Conservation (phyloP, 2,113 vertebrate species). For the Mus pahari region DNA sequence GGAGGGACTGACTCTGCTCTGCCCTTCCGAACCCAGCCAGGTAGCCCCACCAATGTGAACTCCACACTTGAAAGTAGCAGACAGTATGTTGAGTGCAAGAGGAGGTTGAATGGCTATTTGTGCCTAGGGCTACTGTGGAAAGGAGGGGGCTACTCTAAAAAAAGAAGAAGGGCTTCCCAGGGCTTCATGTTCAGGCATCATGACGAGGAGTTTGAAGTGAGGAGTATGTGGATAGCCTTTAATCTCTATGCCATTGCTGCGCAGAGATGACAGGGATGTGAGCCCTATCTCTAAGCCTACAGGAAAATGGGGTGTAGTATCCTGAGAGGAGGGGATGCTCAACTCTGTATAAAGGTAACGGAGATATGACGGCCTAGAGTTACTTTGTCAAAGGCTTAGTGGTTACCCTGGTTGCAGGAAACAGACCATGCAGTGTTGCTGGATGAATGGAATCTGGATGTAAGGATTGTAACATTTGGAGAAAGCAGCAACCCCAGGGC, state of each 20-base stretch:
- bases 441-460: not conserved
- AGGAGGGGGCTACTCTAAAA: not conserved
- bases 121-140: not conserved
- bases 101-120: not conserved
- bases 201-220: not conserved
- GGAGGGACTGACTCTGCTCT: not conserved
- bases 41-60: accelerated
- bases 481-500: not conserved
- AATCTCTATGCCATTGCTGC: not conserved
- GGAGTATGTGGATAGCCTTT: not conserved
- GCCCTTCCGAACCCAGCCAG: not conserved
- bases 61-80: not conserved
- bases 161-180: not conserved
- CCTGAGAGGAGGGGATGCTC: accelerated
- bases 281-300: not conserved
- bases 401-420: not conserved
- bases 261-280: not conserved
- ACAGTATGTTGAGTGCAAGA: not conserved
- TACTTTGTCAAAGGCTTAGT: not conserved
- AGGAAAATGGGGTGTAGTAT: not conserved
- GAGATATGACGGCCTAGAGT: not conserved
- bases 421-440: not conserved
- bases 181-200: not conserved
- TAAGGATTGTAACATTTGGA: not conserved
- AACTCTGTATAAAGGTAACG: not conserved